These are phyloP conservation scores for Vidua chalybeata DNA, from an alignment of 2,113 vertebrate species.

Conservation along the genomic window DNA sequence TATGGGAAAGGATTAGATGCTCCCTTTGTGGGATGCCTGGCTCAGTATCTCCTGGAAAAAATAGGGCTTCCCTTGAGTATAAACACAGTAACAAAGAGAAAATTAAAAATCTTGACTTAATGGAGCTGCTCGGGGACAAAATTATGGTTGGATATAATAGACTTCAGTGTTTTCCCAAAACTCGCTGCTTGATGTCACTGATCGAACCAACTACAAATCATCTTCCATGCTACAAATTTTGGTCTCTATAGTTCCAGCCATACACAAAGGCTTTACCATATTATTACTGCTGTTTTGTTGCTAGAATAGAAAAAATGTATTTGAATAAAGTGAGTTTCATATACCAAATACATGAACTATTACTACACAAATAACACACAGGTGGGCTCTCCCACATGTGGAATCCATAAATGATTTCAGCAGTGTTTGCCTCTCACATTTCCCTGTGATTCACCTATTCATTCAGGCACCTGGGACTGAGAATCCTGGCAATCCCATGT, in stretches of 20 bases:
- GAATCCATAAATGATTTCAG: neutral
- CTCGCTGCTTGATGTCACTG: neutral
- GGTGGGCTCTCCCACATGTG: neutral
- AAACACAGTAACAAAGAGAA: neutral
- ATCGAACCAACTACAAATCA: neutral
- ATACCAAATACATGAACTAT: neutral
- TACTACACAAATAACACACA: neutral
- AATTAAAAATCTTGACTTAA: neutral
- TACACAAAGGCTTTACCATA: neutral
- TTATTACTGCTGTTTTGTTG: neutral
- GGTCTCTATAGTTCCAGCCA: neutral
- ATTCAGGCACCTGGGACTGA: neutral
- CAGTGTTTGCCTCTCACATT: neutral
- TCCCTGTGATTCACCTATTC: neutral
- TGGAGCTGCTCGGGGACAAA: neutral
- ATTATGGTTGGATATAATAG: neutral
- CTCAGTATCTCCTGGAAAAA: neutral
- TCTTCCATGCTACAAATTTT: neutral
- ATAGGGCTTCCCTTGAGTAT: neutral
- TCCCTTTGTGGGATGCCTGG: neutral
- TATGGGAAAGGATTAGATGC: neutral
- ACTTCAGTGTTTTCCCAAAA: neutral
- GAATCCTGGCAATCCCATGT: neutral
- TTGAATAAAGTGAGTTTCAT: neutral
- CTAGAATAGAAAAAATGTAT: neutral